A percentile compares a stretch with the other conserved stretches of the same genome.
Evolutionary conservation across 64 coral and sea anemone species (phyloP).

Genomic region (Pocillopora damicornis): DNA sequence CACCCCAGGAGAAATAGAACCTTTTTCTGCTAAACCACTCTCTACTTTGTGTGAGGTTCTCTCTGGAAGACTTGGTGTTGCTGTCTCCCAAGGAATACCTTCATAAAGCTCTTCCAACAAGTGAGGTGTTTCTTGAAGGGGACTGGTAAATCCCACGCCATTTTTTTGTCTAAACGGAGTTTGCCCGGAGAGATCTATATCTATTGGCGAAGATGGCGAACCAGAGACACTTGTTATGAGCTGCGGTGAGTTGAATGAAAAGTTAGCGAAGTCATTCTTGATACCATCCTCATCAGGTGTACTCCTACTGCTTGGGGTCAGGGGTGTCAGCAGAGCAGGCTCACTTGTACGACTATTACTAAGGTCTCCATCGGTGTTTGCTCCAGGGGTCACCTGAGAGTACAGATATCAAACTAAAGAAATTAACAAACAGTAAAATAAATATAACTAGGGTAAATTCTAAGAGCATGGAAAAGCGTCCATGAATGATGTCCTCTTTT

Average conservation of each 20-base stretch:
- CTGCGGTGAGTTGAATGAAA: conserved; percentile 19
- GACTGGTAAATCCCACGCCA: neutral
- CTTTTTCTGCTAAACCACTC: neutral
- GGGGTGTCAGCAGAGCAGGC: conserved; percentile 38
- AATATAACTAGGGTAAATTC: neutral
- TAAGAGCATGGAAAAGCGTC: no score
- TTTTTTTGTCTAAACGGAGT: neutral
- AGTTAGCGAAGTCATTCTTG: neutral
- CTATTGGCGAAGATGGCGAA: conserved; percentile 5
- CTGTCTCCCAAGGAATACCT: conserved; percentile 15
- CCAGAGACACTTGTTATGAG: neutral
- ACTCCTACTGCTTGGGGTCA: conserved; percentile 39
- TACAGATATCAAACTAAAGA: no score
- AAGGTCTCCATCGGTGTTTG: conserved; percentile 3
- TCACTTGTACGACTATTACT: conserved; percentile 12
- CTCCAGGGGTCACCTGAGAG: conserved; percentile 39
- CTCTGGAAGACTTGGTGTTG: conserved; percentile 13
- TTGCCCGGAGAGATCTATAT: conserved; percentile 2
- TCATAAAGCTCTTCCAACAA: neutral
- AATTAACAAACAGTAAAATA: neutral
- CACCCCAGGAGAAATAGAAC: neutral
- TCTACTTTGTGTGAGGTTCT: neutral
- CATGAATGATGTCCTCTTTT: no score
- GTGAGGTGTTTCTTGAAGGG: conserved; percentile 12
- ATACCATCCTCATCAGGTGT: conserved; percentile 28